Evolutionary conservation across 2,888 invertebrate species (phyloP), one percentile per base, ranked within the genome.

Genomic region (Chymomyza amoena): DNA sequence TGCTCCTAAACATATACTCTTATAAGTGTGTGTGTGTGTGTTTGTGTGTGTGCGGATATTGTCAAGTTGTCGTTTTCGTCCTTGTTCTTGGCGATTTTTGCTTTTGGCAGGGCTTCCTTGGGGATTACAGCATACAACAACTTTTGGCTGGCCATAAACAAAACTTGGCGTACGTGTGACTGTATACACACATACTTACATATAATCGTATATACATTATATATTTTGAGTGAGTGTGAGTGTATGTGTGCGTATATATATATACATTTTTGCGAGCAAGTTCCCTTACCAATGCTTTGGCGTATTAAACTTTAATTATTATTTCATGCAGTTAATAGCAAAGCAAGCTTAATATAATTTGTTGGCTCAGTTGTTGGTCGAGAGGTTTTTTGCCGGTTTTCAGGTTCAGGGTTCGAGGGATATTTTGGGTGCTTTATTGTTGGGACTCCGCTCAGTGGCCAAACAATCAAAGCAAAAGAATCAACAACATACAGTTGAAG

Each of bases 301-400:
- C 69, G 61, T 64, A 72, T 66, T 64, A 50, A 61, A 57, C 57
- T 57, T 72, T 66, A 69, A 73, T 73, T 73, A 73, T 73, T 72
- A 72, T 73, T 73, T 57, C 63, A 64, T 64, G 56, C 59, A 54
- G 68, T 52, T 72, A 73, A 73, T 68, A 66, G 60, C 54, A 36
- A 36, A 66, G 70, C 20, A 57, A 18, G 15, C 57, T 45, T 45
- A 45, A 45, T 45, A 45, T 45, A 45, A 45, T 45, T 45, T 45
- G 39, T 45, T 45, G 39, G 39, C 39, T 45, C 39, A 45, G 39
- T 45, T 45, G 39, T 45, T 45, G 39, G 39, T 45, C 39, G 39
- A 13, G 39, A 13, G 39, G 39, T 10, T 1, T 45, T 1, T 13
- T 25, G 25, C 25, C 25, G 25, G 25, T 3, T 1, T 25, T 25